Percentiles rank a stretch among this genome's conserved stretches.
phyloP scores from a whole-genome alignment of 2,113 vertebrate species.

The Paratilapia polleni region DNA sequence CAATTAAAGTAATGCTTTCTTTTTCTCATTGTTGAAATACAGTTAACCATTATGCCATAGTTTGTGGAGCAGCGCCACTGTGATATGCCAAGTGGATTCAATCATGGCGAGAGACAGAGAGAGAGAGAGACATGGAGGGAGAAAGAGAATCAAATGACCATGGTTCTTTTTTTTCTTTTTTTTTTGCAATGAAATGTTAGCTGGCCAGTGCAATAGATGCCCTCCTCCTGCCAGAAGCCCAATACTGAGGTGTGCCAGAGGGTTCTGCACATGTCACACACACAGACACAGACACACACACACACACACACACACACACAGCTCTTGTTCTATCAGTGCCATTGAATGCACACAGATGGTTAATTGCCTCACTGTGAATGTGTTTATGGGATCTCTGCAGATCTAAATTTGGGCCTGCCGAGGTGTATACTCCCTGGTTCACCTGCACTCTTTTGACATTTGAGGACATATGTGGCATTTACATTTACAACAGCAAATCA shows the following conservation, averaged over 20 bases:
- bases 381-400: constrained; percentile 15
- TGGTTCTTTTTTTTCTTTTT: background rate
- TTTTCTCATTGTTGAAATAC: constrained; percentile 38
- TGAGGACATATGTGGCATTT: constrained; percentile 26
- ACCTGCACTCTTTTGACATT: constrained; percentile 33
- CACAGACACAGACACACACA: background rate
- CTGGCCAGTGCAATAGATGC: constrained; percentile 44
- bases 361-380: constrained; percentile 56
- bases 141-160: constrained; percentile 32
- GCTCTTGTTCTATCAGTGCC: constrained; percentile 47
- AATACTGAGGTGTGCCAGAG: constrained; percentile 34
- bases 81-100: constrained; percentile 60
- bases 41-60: constrained; percentile 52
- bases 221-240: constrained; percentile 53
- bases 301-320: background rate
- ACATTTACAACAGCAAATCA: background rate
- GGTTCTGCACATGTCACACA: constrained; percentile 29
- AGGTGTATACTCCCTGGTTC: constrained; percentile 17
- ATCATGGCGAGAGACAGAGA: constrained; percentile 42
- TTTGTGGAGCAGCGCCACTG: constrained; percentile 43
- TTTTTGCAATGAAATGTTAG: constrained; percentile 42
- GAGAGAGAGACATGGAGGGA: background rate
- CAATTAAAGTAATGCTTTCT: constrained; percentile 4
- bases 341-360: constrained; percentile 62
- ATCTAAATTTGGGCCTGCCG: constrained; percentile 30